Conservation (phyloP, 2,797 vertebrate genomes). For the Hapalemur alaotrensis region DNA sequence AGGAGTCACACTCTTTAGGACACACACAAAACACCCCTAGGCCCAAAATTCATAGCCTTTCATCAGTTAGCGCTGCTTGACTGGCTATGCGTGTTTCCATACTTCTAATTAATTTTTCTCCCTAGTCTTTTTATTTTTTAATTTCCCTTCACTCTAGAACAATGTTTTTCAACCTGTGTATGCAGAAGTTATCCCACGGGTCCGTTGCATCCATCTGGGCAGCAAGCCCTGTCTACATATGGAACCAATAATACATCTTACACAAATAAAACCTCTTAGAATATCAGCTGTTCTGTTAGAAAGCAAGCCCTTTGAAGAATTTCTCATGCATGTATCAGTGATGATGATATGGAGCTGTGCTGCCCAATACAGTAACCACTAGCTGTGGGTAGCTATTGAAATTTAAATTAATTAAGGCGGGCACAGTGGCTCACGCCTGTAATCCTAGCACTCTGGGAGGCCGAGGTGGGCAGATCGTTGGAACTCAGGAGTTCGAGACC, state of each 20-base stretch:
- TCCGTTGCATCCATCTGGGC: not conserved
- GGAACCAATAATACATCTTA: not conserved
- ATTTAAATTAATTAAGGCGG: too few species aligned
- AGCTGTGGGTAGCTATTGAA: not conserved
- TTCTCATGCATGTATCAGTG: not conserved
- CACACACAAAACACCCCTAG: not conserved
- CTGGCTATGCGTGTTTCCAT: not conserved
- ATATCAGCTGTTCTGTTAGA: not conserved
- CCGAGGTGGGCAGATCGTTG: too few species aligned
- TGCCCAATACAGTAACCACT: not conserved
- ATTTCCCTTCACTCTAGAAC: conserved; percentile 25
- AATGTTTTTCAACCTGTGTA: not conserved
- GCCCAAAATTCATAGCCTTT: not conserved
- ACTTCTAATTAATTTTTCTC: not conserved
- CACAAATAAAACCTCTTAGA: not conserved
- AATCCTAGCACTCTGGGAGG: too few species aligned
- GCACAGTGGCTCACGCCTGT: too few species aligned
- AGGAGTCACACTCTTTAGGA: not conserved
- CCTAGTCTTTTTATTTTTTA: not conserved
- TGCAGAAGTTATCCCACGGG: not conserved
- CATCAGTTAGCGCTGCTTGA: not conserved
- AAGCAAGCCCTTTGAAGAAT: not conserved
- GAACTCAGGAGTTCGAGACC: too few species aligned
- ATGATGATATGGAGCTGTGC: not conserved
- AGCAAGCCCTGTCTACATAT: not conserved